phyloP scores from a whole-genome alignment of 1,140 invertebrate genomes.

The Drosophila tropicalis region DNA sequence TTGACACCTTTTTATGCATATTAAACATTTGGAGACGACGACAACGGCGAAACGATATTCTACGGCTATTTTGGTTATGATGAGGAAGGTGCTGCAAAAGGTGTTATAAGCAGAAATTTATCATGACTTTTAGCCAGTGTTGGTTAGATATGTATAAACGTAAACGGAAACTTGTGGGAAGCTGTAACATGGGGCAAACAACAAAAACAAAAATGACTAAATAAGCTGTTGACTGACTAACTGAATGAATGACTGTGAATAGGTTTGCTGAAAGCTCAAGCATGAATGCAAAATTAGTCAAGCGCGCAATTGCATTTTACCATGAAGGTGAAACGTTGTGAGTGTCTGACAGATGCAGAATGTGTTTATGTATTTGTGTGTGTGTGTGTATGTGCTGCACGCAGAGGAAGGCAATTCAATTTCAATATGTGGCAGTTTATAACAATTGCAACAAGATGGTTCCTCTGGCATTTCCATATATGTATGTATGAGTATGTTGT shows the following conservation, averaged over 20 bases:
- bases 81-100: slow-evolving; percentile 32
- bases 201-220: slow-evolving; percentile 22
- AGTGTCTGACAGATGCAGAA: slow-evolving; percentile 1
- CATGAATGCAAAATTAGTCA: slow-evolving; percentile 62
- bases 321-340: slow-evolving; percentile 50
- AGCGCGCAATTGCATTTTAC: slow-evolving; percentile 60
- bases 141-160: slow-evolving; percentile 23
- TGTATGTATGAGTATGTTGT: neutral
- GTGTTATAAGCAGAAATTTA: slow-evolving; percentile 60
- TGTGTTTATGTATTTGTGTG: slow-evolving; percentile 26
- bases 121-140: slow-evolving; percentile 19
- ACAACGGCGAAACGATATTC: too few species aligned
- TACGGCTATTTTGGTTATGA: neutral
- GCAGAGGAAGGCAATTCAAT: slow-evolving; percentile 45
- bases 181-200: slow-evolving; percentile 33
- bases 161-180: slow-evolving; percentile 62
- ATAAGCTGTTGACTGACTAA: slow-evolving; percentile 40
- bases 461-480: slow-evolving; percentile 13
- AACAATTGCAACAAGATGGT: slow-evolving; percentile 47
- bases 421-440: slow-evolving; percentile 61
- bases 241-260: slow-evolving; percentile 10
- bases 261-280: slow-evolving; percentile 38
- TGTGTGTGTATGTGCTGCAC: slow-evolving; percentile 29
- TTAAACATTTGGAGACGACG: slow-evolving; percentile 29
- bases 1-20: slow-evolving; percentile 63